phyloP scores from a whole-genome alignment of 2,797 vertebrate species.

The Clarias pachynema region DNA sequence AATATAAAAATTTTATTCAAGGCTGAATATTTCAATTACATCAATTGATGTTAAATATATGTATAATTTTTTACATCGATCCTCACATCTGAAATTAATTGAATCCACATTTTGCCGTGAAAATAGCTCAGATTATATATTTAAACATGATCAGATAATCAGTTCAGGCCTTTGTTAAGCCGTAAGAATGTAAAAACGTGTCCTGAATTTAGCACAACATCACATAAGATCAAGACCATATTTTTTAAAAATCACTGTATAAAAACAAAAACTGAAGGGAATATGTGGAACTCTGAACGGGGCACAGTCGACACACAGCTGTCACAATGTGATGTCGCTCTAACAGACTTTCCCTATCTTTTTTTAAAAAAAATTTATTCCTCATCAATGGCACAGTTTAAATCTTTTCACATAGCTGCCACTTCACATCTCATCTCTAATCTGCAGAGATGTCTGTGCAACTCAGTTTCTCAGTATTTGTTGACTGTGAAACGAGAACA shows the following conservation, averaged over 20 bases:
- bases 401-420: conserved; percentile 44
- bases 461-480: conserved; percentile 48
- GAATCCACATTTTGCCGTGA: background rate
- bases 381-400: conserved; percentile 46
- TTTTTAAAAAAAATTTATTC: conserved; percentile 33
- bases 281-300: conserved; percentile 44
- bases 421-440: conserved; percentile 37
- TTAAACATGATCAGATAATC: conserved; percentile 23
- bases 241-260: conserved; percentile 40
- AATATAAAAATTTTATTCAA: background rate
- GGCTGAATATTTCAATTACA: conserved; percentile 6
- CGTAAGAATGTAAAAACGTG: conserved; percentile 47
- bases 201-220: conserved; percentile 44
- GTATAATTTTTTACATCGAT: background rate
- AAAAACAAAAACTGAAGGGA: conserved; percentile 49
- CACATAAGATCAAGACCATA: conserved; percentile 30
- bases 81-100: conserved; percentile 5
- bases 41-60: background rate
- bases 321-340: conserved; percentile 50
- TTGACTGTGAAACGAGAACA: conserved; percentile 58
- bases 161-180: conserved; percentile 31
- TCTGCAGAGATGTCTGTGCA: conserved; percentile 40
- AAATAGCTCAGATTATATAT: conserved; percentile 12
- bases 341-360: conserved; percentile 11
- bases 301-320: conserved; percentile 55